Evolutionary conservation across 23 tunicate species (phyloP).

Genomic region (Aplidium turbinatum): DNA sequence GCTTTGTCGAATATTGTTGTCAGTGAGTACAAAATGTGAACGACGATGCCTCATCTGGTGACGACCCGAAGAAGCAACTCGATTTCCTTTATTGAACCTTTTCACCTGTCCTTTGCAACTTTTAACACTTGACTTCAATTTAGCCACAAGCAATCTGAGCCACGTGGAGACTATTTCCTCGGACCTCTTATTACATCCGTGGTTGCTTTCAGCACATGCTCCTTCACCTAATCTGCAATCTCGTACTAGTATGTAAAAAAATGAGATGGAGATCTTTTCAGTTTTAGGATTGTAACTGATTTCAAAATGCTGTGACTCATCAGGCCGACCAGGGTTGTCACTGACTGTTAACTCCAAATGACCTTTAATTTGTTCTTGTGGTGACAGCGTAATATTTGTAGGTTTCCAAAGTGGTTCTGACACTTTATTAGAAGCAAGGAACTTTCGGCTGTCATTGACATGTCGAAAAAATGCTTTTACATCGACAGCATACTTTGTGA

Average conservation of each 20-base stretch:
- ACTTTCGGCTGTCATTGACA: conserved; percentile 72
- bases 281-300: conserved; percentile 59
- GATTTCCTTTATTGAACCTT: not conserved
- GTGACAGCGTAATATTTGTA: conserved; percentile 24
- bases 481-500: conserved; percentile 59
- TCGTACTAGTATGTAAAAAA: conserved; percentile 45
- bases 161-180: conserved; percentile 35
- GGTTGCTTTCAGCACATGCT: too few relatives aligned
- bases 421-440: conserved; percentile 24
- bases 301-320: conserved; percentile 44
- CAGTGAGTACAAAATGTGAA: not conserved
- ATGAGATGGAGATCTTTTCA: conserved; percentile 74
- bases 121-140: conserved; percentile 13
- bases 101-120: conserved; percentile 19
- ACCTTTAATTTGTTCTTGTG: conserved; percentile 25
- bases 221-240: conserved; percentile 38
- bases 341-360: conserved; percentile 47
- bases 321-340: too few relatives aligned
- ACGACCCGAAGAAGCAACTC: too few relatives aligned
- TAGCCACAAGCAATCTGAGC: conserved; percentile 27
- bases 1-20: too few relatives aligned
- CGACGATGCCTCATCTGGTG: too few relatives aligned
- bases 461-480: conserved; percentile 80
- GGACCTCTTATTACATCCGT: conserved; percentile 58
- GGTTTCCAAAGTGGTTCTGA: conserved; percentile 54